Evolutionary conservation across 1,140 invertebrate genomes (phyloP), one percentile per base, ranked within the genome.

Genomic region (Papilio aristodemus): DNA sequence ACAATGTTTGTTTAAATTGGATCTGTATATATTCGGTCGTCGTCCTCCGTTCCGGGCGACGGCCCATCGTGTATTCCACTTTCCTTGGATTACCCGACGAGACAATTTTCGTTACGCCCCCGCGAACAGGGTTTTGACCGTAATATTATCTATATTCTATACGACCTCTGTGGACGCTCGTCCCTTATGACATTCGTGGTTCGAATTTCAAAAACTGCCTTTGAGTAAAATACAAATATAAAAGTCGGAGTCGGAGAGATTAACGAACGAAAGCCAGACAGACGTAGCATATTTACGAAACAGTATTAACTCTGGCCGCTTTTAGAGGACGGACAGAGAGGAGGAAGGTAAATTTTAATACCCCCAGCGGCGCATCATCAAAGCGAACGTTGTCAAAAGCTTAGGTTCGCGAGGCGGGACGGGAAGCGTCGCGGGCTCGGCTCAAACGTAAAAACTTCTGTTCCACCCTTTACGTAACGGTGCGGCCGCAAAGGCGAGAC

Each of bases 401-500:
- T 80, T 76, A 78, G 74, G 83, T 80, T 80, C 75, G 73, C 81
- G 74, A 78, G 78, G 84, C 84, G 86, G 77, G 83, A 83, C 83
- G 80, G 73, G 81, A 85, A 86, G 78, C 80, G 68, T 77, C 69
- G 76, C 77, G 77, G 66, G 78, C 75, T 77, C 84, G 80, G 74
- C 77, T 85, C 80, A 82, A 84, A 90, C 87, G 81, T 83, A 88
- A 86, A 91, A 91, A 91, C 81, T 90, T 90, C 84, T 84, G 80
- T 85, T 83, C 78, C 76, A 85, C 84, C 84, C 85, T 87, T 87
- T 84, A 84, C 72, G 82, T 85, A 86, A 87, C 84, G 79, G 78
- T 75, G 80, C 76, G 82, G 76, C 69, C 71, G 71, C 70, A 69
- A 71, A 76, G 70, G 72, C 72, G 72, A 75, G 70, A 74, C 71